Conservation (phyloP, 2,113 vertebrate genomes). For the Larimichthys polyactis region DNA sequence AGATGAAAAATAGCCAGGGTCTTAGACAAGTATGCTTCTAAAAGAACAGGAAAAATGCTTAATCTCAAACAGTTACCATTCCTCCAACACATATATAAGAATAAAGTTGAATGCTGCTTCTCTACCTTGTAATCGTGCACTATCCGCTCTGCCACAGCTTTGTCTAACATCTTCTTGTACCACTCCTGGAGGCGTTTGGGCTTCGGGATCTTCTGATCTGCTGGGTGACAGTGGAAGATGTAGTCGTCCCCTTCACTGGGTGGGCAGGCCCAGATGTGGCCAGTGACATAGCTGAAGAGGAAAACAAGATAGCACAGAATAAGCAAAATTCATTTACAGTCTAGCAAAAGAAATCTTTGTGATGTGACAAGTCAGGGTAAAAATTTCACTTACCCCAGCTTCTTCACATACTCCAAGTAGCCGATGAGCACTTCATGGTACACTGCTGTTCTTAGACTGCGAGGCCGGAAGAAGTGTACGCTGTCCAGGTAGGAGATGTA, state of each 20-base stretch:
- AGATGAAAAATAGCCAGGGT: no score
- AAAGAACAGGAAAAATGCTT: not conserved
- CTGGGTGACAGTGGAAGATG: slow-evolving; percentile 98
- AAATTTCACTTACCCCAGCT: slow-evolving; percentile 88
- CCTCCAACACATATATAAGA: not conserved
- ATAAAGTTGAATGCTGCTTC: not conserved
- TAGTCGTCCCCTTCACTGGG: slow-evolving; percentile 99
- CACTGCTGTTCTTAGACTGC: slow-evolving; percentile 93
- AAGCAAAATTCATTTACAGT: not conserved
- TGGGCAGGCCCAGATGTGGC: slow-evolving; percentile 99
- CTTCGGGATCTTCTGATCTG: slow-evolving; percentile 98
- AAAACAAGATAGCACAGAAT: not conserved
- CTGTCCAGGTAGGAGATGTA: slow-evolving; percentile 99
- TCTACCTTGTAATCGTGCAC: slow-evolving; percentile 97
- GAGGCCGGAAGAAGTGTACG: slow-evolving; percentile 98
- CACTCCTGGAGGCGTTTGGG: slow-evolving; percentile 98
- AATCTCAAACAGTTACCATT: not conserved
- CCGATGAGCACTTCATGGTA: slow-evolving; percentile 98
- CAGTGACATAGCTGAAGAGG: slow-evolving; percentile 90
- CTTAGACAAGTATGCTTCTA: not conserved
- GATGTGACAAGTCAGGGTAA: not conserved
- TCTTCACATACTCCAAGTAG: slow-evolving; percentile 97
- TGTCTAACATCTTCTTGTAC: slow-evolving; percentile 99
- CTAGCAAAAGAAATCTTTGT: not conserved
- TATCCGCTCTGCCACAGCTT: slow-evolving; percentile 95